Evolutionary conservation across 1,140 invertebrate species (phyloP).

Genomic region (Scaptomyza hsui): DNA sequence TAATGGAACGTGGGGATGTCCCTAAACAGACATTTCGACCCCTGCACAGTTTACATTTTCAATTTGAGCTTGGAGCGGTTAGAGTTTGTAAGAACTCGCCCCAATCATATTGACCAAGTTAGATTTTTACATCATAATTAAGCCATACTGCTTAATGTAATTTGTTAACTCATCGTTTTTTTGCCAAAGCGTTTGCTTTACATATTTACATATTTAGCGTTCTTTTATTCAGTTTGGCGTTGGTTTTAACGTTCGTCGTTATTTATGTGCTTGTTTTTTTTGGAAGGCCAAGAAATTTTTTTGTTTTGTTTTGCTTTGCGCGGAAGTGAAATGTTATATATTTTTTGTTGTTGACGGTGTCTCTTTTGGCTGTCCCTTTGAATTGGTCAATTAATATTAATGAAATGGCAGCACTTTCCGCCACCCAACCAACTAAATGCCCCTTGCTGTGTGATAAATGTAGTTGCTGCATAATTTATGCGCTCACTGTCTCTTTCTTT

Average conservation of each 20-base stretch:
- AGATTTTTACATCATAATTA: slow-evolving; percentile 49
- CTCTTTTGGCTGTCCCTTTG: slow-evolving; percentile 51
- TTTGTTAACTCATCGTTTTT: slow-evolving; percentile 36
- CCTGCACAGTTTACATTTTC: not conserved
- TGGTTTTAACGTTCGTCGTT: slow-evolving; percentile 33
- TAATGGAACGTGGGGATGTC: slow-evolving; percentile 2
- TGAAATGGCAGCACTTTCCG: slow-evolving; percentile 50
- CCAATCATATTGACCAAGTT: not conserved
- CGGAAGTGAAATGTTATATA: slow-evolving; percentile 43
- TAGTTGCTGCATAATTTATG: slow-evolving; percentile 52
- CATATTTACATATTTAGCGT: slow-evolving; percentile 61
- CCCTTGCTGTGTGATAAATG: slow-evolving; percentile 27
- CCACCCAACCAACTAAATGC: slow-evolving; percentile 12
- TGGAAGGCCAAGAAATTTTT: not conserved
- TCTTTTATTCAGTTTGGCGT: slow-evolving; percentile 41
- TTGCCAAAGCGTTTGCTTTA: slow-evolving; percentile 33
- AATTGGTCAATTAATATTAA: slow-evolving; percentile 82
- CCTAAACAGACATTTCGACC: slow-evolving; percentile 3
- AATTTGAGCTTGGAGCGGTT: too few relatives aligned
- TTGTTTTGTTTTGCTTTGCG: slow-evolving; percentile 1
- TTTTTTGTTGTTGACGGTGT: slow-evolving; percentile 46
- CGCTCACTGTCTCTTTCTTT: slow-evolving; percentile 23
- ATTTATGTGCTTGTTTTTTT: slow-evolving; percentile 34
- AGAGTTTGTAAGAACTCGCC: not conserved
- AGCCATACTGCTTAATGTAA: slow-evolving; percentile 43